These are phyloP conservation scores for Condylostylus longicornis DNA, from an alignment of 1,140 invertebrate species.

Conservation along the genomic window DNA sequence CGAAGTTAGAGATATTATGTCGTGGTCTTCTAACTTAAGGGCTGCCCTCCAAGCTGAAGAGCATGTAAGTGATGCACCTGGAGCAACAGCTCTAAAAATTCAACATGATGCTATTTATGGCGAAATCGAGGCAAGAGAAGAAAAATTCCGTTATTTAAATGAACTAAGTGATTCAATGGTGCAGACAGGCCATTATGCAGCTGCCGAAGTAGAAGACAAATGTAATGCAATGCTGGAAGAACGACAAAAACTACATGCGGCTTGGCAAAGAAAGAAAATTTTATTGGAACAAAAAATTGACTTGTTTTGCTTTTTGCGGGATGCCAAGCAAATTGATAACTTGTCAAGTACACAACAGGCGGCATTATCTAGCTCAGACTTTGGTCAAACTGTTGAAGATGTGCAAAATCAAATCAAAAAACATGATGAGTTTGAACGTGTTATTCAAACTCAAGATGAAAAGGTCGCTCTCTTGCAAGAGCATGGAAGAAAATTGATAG, in stretches of 20 bases:
- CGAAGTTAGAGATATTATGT: conserved; percentile 71
- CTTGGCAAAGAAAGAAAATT: conserved; percentile 81
- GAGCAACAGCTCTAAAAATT: conserved; percentile 71
- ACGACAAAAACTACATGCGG: conserved; percentile 58
- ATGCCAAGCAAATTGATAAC: conserved; percentile 86
- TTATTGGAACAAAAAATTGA: conserved; percentile 89
- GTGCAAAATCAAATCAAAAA: conserved; percentile 75
- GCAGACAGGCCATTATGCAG: conserved; percentile 69
- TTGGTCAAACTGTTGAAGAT: conserved; percentile 60
- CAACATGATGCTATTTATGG: conserved; percentile 84
- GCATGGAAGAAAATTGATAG: conserved; percentile 75
- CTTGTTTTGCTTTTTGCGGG: conserved; percentile 84
- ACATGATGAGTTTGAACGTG: conserved; percentile 79
- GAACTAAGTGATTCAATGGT: conserved; percentile 73
- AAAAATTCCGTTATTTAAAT: conserved; percentile 64
- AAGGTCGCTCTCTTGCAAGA: conserved; percentile 70
- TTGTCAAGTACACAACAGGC: conserved; percentile 79
- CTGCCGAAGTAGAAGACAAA: conserved; percentile 61
- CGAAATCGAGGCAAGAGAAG: conserved; percentile 88
- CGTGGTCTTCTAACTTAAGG: conserved; percentile 69
- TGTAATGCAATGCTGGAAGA: conserved; percentile 62
- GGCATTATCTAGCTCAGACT: conserved; percentile 42
- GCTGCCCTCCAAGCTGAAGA: conserved; percentile 67
- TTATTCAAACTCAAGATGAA: conserved; percentile 66
- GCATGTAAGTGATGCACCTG: conserved; percentile 69